Evolutionary conservation across 1,140 invertebrate genomes (phyloP).

Genomic region (Adelges cooleyi): DNA sequence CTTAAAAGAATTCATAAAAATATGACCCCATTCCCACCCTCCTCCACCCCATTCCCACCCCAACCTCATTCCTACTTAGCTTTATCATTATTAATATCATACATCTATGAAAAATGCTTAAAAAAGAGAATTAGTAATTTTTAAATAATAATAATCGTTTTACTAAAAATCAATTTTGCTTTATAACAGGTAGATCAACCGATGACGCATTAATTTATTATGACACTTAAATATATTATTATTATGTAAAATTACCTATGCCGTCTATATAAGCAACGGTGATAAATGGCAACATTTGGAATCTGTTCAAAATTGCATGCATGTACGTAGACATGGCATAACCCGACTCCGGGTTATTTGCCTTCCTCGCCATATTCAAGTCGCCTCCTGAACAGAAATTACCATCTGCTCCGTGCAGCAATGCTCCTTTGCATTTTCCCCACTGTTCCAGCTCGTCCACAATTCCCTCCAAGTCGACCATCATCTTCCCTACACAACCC

Average conservation of each 20-base stretch:
- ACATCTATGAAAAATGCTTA: too few relatives aligned
- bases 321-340: slow-evolving; percentile 43
- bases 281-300: slow-evolving; percentile 44
- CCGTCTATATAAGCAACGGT: slow-evolving; percentile 46
- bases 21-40: too few relatives aligned
- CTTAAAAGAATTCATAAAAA: too few relatives aligned
- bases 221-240: too few relatives aligned
- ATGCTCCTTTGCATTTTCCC: slow-evolving; percentile 45
- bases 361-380: slow-evolving; percentile 41
- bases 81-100: too few relatives aligned
- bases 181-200: neutral
- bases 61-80: too few relatives aligned
- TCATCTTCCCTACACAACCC: slow-evolving; percentile 50
- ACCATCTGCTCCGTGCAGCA: slow-evolving; percentile 41
- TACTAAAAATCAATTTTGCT: too few relatives aligned
- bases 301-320: slow-evolving; percentile 40
- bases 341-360: slow-evolving; percentile 38
- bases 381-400: slow-evolving; percentile 52
- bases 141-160: too few relatives aligned
- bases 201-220: neutral
- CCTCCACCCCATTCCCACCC: too few relatives aligned
- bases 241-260: slow-evolving; percentile 31
- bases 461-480: slow-evolving; percentile 44
- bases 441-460: slow-evolving; percentile 41
- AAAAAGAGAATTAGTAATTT: too few relatives aligned